Conservation (phyloP, 2,888 invertebrate genomes). For the Eilema griseolum region DNA sequence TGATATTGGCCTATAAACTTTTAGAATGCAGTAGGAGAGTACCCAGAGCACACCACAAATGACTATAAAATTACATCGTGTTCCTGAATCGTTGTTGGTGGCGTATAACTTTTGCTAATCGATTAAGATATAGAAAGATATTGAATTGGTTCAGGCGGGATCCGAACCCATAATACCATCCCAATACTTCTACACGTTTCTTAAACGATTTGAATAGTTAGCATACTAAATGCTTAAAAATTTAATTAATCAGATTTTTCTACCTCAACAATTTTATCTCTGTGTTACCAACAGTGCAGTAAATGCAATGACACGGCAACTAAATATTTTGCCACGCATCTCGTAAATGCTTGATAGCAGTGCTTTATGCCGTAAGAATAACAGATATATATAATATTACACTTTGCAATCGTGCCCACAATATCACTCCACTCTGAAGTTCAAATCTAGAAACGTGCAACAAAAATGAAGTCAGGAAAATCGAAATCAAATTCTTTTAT, state of each 20-base stretch:
- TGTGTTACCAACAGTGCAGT: not conserved
- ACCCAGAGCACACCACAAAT: no score
- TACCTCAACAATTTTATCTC: not conserved
- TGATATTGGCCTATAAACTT: no score
- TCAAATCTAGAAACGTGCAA: conserved; percentile 7
- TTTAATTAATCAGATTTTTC: not conserved
- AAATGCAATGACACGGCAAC: not conserved
- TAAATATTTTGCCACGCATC: not conserved
- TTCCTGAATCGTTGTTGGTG: not conserved
- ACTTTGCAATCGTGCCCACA: not conserved
- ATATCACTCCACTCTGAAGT: not conserved
- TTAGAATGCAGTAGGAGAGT: no score
- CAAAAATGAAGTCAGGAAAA: conserved; percentile 35
- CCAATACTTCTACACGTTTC: no score
- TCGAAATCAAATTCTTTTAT: conserved; percentile 47
- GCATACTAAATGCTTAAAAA: no score
- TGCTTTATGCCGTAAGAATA: not conserved
- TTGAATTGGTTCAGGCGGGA: no score
- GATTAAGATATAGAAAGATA: no score
- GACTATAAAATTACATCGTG: not conserved
- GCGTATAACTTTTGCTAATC: no score
- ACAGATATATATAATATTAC: not conserved
- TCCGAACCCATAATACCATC: no score
- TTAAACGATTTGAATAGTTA: no score
- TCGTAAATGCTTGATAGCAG: conserved; percentile 5